Evolutionary conservation across 2,888 invertebrate genomes (phyloP), one percentile per base, ranked within the genome.

Genomic region (Pyrochroa serraticornis): DNA sequence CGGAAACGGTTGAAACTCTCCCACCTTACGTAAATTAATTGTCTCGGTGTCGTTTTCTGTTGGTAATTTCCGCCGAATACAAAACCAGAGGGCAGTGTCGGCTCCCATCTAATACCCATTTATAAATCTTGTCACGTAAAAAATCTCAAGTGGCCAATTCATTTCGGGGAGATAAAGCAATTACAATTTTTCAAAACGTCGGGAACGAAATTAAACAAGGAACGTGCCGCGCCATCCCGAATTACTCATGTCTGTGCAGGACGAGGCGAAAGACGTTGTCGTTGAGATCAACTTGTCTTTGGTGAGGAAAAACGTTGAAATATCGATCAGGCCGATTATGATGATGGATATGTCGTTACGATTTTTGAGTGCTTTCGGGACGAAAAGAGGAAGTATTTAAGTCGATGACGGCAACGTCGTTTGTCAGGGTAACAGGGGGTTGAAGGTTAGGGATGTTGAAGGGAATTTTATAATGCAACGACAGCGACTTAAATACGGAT

Each of bases 161-260:
- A 72, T 76, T 74, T 69, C 56, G 53, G 69, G 68, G 68, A 76
- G 77, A 77, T 77, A 76, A 75, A 75, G 77, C 77, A 78, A 78
- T 78, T 77, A 77, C 76, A 75, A 77, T 78, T 77, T 77, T 78
- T 77, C 78, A 78, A 76, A 76, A 77, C 71, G 77, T 77, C 76
- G 67, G 59, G 67, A 62, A 63, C 68, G 68, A 69, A 76, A 76
- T 76, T 76, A 75, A 73, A 73, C 74, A 71, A 70, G 72, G 62
- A 66, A 75, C 74, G 75, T 75, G 75, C 70, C 58, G 66, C 66
- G 68, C 65, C 71, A 62, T 58, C 52, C 64, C 65, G 62, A 72
- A 71, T 73, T 71, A 69, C 57, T 57, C 51, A 57, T 57, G 57
- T 51, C 57, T 57, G 33, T 9, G 49, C 48, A 44, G 12, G 38